Evolutionary conservation across 1,140 invertebrate genomes (phyloP).

Genomic region (Euglossa dilemma): DNA sequence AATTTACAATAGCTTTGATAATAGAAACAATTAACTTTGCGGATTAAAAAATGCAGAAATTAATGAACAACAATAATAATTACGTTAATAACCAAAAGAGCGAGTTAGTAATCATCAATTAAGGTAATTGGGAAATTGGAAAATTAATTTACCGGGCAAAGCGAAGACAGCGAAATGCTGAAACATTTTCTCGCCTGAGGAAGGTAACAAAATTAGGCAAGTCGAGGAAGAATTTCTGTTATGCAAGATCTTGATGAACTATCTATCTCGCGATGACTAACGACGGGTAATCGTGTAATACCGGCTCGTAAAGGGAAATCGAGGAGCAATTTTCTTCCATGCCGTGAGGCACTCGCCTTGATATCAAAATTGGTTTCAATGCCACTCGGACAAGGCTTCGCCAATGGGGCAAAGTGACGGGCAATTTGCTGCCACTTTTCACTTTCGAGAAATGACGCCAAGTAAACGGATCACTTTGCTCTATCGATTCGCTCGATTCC

Average conservation of each 20-base stretch:
- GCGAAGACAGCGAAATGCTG: too few relatives aligned
- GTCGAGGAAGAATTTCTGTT: background rate
- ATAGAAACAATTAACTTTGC: too few relatives aligned
- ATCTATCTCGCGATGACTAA: conserved; percentile 4
- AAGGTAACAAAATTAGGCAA: background rate
- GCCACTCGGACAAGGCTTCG: conserved; percentile 32
- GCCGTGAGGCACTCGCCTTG: conserved; percentile 31
- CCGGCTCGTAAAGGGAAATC: background rate
- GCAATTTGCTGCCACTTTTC: conserved; percentile 38
- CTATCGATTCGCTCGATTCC: background rate
- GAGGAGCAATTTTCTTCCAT: conserved; percentile 8
- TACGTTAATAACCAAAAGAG: too few relatives aligned
- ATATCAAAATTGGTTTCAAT: conserved; percentile 52
- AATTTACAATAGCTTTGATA: too few relatives aligned
- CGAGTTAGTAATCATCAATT: too few relatives aligned
- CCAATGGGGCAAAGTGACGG: conserved; percentile 15
- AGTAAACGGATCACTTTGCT: conserved; percentile 17
- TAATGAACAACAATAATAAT: too few relatives aligned
- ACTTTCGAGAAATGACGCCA: conserved; percentile 31
- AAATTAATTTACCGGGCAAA: too few relatives aligned
- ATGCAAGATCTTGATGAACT: background rate
- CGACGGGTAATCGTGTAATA: conserved; percentile 3
- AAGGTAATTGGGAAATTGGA: too few relatives aligned
- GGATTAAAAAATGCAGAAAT: too few relatives aligned
- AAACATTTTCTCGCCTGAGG: too few relatives aligned